phyloP scores from a whole-genome alignment of 1,140 invertebrate species.

The Hesperophylax magnus region DNA sequence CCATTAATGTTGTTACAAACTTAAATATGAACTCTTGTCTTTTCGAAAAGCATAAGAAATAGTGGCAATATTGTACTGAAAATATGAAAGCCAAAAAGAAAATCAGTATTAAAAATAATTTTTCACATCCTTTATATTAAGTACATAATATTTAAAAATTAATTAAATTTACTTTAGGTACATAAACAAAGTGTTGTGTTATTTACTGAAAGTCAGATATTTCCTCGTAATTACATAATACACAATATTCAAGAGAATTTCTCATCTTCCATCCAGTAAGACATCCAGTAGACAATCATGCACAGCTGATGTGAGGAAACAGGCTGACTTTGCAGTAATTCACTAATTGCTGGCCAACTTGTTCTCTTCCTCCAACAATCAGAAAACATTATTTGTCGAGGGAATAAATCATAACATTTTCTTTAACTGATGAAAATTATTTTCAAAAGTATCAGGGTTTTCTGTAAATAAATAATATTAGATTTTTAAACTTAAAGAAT shows the following conservation, averaged over 20 bases:
- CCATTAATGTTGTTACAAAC: conserved; percentile 43
- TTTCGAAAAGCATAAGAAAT: conserved; percentile 13
- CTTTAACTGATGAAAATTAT: conserved; percentile 28
- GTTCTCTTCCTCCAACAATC: not conserved
- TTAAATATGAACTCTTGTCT: conserved; percentile 23
- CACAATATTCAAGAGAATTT: not conserved
- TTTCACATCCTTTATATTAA: conserved; percentile 4
- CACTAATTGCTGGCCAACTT: not conserved
- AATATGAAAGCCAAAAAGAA: conserved; percentile 41
- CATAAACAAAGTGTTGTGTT: conserved; percentile 12
- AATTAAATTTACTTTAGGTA: conserved; percentile 24
- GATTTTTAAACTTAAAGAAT: conserved; percentile 30
- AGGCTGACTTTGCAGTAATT: not conserved
- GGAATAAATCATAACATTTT: conserved; percentile 21
- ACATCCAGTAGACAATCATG: conserved; percentile 3
- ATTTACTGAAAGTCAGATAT: conserved; percentile 16
- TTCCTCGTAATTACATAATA: conserved; percentile 1
- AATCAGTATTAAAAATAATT: conserved; percentile 49
- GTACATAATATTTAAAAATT: not conserved
- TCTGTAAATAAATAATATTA: conserved; percentile 58
- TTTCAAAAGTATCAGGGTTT: conserved; percentile 53
- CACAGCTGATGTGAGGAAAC: not conserved
- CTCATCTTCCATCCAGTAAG: conserved; percentile 1
- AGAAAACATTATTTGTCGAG: not conserved
- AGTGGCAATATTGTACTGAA: conserved; percentile 47